A percentile compares a stretch with the other conserved stretches of the same genome.
Evolutionary conservation across 2,113 vertebrate species (phyloP).

Genomic region (Xerus inauris): DNA sequence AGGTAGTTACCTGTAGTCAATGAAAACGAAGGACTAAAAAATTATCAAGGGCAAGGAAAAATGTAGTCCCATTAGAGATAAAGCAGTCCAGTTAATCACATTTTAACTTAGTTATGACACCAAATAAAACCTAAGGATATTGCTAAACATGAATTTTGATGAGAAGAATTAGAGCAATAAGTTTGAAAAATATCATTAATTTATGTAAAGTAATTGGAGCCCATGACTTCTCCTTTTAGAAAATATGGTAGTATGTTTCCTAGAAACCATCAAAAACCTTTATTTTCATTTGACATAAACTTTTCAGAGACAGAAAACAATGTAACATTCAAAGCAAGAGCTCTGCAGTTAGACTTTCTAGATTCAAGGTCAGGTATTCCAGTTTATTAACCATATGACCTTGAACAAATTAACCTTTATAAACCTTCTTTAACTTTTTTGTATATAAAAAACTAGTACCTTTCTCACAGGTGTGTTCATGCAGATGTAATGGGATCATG

Average conservation of each 20-base stretch:
- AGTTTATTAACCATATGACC: background rate
- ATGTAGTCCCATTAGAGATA: background rate
- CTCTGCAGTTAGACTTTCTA: background rate
- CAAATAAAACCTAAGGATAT: conserved; percentile 7
- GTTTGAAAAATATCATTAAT: background rate
- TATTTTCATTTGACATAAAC: background rate
- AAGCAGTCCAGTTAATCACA: background rate
- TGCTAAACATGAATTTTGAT: conserved; percentile 34
- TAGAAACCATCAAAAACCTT: conserved; percentile 1
- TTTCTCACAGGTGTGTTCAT: background rate
- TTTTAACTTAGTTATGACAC: conserved; percentile 37
- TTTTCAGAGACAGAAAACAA: background rate
- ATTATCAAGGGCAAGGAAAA: background rate
- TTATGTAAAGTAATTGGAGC: conserved; percentile 2
- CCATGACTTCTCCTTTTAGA: background rate
- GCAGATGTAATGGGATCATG: background rate
- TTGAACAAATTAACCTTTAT: conserved; percentile 5
- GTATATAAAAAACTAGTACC: background rate
- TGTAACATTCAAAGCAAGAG: background rate
- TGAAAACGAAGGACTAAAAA: background rate
- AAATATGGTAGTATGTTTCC: background rate
- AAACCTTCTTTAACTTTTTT: background rate
- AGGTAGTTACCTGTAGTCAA: background rate
- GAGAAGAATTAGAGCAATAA: conserved; percentile 30
- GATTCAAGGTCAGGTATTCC: background rate